These are phyloP conservation scores for Heterodera schachtii DNA, from an alignment of 1,140 invertebrate species.

Conservation along the genomic window DNA sequence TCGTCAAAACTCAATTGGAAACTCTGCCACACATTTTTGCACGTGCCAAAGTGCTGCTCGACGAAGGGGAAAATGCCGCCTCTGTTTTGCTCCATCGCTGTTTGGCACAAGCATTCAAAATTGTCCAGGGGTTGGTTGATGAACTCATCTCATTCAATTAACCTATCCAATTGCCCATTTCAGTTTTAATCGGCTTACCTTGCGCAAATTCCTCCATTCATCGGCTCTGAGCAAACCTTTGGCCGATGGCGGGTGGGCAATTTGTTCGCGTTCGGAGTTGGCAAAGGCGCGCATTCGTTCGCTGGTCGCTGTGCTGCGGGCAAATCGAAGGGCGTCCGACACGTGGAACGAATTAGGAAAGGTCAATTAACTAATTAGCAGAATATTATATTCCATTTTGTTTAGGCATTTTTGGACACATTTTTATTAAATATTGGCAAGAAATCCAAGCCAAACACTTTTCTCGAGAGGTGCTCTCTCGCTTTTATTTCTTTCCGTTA, in stretches of 20 bases:
- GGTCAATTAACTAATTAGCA: neutral
- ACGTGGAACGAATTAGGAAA: conserved; percentile 47
- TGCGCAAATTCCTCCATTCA: conserved; percentile 4
- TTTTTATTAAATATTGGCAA: conserved; percentile 36
- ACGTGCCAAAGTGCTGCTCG: conserved; percentile 5
- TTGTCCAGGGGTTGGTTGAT: conserved; percentile 35
- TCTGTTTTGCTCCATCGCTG: conserved; percentile 38
- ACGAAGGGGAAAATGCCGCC: conserved; percentile 7
- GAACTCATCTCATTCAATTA: conserved; percentile 31
- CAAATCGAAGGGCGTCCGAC: conserved; percentile 33
- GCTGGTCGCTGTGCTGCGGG: conserved; percentile 33
- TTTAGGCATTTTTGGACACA: conserved; percentile 45
- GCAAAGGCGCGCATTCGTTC: conserved; percentile 33
- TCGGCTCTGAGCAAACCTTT: conserved; percentile 12
- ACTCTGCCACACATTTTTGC: conserved; percentile 37
- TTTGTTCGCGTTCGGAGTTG: conserved; percentile 31
- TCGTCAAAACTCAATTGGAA: conserved; percentile 27
- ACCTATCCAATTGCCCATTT: conserved; percentile 25
- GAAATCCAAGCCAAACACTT: neutral
- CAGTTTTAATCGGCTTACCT: conserved; percentile 37
- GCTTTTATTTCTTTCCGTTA: neutral
- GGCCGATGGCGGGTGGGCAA: conserved; percentile 16
- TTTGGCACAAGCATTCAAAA: conserved; percentile 31
- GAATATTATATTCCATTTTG: neutral
- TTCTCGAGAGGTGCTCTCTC: neutral